These are phyloP conservation scores for Vanessa cardui DNA, from an alignment of 2,888 invertebrate species.

Conservation along the genomic window DNA sequence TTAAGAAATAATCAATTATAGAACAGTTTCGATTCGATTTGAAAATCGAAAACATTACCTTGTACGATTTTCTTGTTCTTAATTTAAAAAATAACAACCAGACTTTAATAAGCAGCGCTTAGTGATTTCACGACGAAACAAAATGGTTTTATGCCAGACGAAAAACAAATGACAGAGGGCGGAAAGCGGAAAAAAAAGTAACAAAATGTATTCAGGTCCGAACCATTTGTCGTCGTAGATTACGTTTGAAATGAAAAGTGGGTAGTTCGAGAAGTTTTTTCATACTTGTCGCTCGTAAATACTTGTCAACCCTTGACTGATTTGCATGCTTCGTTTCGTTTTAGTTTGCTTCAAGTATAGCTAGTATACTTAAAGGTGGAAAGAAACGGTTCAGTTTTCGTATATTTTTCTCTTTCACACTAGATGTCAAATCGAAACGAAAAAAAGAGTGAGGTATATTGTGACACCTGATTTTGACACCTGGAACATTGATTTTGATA, in stretches of 20 bases:
- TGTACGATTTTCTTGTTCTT: neutral
- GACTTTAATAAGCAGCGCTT: constrained; percentile 48
- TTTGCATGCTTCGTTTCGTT: constrained; percentile 52
- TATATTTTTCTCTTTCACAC: too few species aligned
- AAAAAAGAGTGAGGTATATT: too few species aligned
- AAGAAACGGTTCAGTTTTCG: neutral
- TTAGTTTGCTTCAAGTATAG: constrained; percentile 11
- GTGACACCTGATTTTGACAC: too few species aligned
- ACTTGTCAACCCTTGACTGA: constrained; percentile 71
- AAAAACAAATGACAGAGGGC: constrained; percentile 29
- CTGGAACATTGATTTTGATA: too few species aligned
- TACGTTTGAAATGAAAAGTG: constrained; percentile 78
- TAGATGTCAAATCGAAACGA: too few species aligned
- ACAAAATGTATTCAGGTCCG: constrained; percentile 68
- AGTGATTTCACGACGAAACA: constrained; percentile 29
- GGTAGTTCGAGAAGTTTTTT: constrained; percentile 70
- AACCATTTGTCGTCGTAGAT: constrained; percentile 73
- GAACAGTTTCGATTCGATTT: too few species aligned
- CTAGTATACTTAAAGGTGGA: constrained; percentile 2
- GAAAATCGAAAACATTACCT: neutral
- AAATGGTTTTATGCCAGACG: constrained; percentile 17
- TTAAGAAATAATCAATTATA: too few species aligned
- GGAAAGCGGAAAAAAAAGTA: constrained; percentile 30
- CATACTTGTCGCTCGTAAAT: constrained; percentile 62
- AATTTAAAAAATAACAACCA: neutral